A percentile compares a stretch with the other conserved stretches of the same genome.
phyloP scores from a whole-genome alignment of 2,113 vertebrate species.

The Tenrec ecaudatus region DNA sequence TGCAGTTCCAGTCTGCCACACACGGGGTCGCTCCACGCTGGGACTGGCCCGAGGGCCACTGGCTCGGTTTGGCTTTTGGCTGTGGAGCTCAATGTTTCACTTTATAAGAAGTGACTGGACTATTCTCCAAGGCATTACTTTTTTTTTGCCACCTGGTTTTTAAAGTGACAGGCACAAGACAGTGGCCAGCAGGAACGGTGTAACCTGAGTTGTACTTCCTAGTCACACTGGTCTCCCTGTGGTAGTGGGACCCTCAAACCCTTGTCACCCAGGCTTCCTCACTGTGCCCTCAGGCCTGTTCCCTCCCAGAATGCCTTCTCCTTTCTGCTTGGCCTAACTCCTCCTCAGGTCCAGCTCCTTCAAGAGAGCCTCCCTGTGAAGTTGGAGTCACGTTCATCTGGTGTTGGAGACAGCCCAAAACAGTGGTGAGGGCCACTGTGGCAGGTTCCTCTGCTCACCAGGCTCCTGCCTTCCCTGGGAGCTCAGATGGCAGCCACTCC shows the following conservation, averaged over 20 bases:
- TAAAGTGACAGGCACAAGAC: not conserved
- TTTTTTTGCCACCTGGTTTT: not conserved
- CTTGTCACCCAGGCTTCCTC: not conserved
- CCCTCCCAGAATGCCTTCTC: too few relatives aligned
- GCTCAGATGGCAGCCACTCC: too few relatives aligned
- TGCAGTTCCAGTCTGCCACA: not conserved
- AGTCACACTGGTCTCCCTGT: too few relatives aligned
- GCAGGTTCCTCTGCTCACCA: too few relatives aligned
- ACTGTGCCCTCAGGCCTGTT: not conserved
- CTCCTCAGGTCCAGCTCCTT: too few relatives aligned
- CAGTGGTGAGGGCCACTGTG: too few relatives aligned
- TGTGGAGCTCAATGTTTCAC: not conserved
- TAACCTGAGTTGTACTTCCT: not conserved
- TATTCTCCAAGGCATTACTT: not conserved
- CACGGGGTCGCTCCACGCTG: not conserved
- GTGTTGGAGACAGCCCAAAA: too few relatives aligned
- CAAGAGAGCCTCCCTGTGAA: too few relatives aligned
- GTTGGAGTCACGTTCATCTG: too few relatives aligned
- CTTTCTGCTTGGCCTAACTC: too few relatives aligned
- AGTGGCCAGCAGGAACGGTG: not conserved
- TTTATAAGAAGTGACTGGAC: not conserved
- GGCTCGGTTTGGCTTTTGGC: not conserved
- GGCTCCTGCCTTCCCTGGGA: too few relatives aligned
- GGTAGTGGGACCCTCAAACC: too few relatives aligned
- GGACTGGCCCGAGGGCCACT: not conserved